These are phyloP conservation scores for Romanogobio albipinnatus DNA, from an alignment of 2,113 vertebrate genomes.

Conservation along the genomic window DNA sequence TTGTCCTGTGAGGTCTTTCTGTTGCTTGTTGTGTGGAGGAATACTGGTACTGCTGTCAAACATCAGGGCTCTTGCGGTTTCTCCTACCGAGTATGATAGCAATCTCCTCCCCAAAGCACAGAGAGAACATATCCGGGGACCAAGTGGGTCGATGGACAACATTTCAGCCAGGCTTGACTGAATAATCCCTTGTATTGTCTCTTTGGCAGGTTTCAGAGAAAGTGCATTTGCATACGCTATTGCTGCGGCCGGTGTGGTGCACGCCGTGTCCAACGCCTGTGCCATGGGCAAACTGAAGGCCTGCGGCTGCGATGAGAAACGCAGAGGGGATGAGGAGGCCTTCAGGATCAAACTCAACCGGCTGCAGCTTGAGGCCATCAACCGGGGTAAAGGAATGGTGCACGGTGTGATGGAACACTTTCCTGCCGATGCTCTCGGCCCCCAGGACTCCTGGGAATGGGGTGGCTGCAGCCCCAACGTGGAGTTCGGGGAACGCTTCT, in stretches of 20 bases:
- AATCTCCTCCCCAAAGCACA: conserved; percentile 28
- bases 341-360: conserved; percentile 92
- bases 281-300: conserved; percentile 94
- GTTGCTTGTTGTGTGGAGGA: conserved; percentile 16
- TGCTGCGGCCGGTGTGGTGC: conserved; percentile 90
- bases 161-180: conserved; percentile 21
- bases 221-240: conserved; percentile 97
- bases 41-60: conserved; percentile 36
- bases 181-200: conserved; percentile 22
- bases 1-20: conserved; percentile 20
- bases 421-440: conserved; percentile 82
- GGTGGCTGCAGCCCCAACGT: conserved; percentile 97
- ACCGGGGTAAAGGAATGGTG: conserved; percentile 94
- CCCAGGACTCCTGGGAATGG: conserved; percentile 99
- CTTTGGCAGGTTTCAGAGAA: conserved; percentile 88
- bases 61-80: conserved; percentile 37
- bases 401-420: conserved; percentile 94
- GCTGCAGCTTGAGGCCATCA: conserved; percentile 93
- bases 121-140: background rate
- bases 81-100: background rate
- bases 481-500: conserved; percentile 97
- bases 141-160: background rate
- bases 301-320: conserved; percentile 90
- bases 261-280: conserved; percentile 94
- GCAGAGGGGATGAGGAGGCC: conserved; percentile 92